phyloP scores from a whole-genome alignment of 2,888 invertebrate species.

The Synergus umbraculus region DNA sequence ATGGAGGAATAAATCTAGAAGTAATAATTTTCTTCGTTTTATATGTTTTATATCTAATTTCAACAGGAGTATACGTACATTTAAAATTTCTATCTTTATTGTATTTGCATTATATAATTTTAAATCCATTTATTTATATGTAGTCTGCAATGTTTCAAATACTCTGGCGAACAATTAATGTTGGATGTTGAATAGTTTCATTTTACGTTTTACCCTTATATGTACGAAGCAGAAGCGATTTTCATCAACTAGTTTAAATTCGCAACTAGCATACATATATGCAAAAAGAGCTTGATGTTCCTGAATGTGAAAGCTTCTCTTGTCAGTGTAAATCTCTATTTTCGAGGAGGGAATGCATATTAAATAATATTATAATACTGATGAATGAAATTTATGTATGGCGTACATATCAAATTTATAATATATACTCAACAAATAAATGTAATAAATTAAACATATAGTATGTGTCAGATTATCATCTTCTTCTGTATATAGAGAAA shows the following conservation, averaged over 20 bases:
- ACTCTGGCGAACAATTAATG: background rate
- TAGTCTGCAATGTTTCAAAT: too few relatives aligned
- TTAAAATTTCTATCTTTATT: background rate
- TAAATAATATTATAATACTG: background rate
- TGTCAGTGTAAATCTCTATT: constrained; percentile 19
- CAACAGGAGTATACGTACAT: background rate
- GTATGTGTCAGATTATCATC: background rate
- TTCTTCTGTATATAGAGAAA: too few relatives aligned
- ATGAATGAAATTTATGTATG: background rate
- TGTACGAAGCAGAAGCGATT: background rate
- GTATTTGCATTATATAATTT: background rate
- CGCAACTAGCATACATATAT: constrained; percentile 5
- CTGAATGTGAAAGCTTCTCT: constrained; percentile 19
- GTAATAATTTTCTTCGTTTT: background rate
- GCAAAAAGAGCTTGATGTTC: constrained; percentile 17
- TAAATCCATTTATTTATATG: too few relatives aligned
- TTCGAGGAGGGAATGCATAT: constrained; percentile 1
- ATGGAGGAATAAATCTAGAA: background rate
- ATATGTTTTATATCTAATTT: background rate
- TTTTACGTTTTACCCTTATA: background rate
- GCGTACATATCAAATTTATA: background rate
- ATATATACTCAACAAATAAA: background rate
- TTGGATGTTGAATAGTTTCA: background rate
- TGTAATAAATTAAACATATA: too few relatives aligned
- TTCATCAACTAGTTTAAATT: constrained; percentile 33